Evolutionary conservation across 1,140 invertebrate species (phyloP).

Genomic region (Eciton burchellii): DNA sequence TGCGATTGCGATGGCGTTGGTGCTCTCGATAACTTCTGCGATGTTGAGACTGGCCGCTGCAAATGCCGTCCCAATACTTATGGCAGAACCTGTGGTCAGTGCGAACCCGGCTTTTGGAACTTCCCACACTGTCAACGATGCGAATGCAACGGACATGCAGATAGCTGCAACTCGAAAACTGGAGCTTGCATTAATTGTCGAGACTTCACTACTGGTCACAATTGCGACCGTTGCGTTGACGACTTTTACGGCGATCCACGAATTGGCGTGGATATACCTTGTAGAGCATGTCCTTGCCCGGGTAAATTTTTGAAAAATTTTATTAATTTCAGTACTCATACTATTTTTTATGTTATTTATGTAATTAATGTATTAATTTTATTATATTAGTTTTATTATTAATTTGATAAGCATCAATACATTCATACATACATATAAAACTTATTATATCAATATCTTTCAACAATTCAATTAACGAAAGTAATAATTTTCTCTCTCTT

Average conservation of each 20-base stretch:
- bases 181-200: constrained; percentile 96
- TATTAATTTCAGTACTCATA: neutral
- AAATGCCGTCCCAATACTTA: constrained; percentile 97
- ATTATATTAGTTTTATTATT: no score
- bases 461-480: no score
- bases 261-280: constrained; percentile 95
- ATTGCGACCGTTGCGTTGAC: constrained; percentile 96
- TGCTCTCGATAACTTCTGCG: constrained; percentile 97
- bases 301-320: constrained; percentile 75
- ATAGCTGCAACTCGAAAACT: constrained; percentile 95
- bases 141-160: constrained; percentile 98
- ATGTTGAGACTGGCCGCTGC: constrained; percentile 96
- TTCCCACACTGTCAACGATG: constrained; percentile 98
- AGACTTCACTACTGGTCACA: constrained; percentile 94
- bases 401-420: no score
- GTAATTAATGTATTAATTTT: no score
- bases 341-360: no score
- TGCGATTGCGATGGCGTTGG: constrained; percentile 99
- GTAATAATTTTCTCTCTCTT: no score
- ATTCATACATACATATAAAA: no score
- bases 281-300: constrained; percentile 97
- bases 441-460: no score
- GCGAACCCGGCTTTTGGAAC: constrained; percentile 97
- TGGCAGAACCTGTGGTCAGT: constrained; percentile 96
- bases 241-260: constrained; percentile 98